Percentiles rank a stretch among this genome's conserved stretches.
These are phyloP conservation scores for Synergus gifuensis DNA, from an alignment of 2,888 invertebrate genomes.

Conservation along the genomic window DNA sequence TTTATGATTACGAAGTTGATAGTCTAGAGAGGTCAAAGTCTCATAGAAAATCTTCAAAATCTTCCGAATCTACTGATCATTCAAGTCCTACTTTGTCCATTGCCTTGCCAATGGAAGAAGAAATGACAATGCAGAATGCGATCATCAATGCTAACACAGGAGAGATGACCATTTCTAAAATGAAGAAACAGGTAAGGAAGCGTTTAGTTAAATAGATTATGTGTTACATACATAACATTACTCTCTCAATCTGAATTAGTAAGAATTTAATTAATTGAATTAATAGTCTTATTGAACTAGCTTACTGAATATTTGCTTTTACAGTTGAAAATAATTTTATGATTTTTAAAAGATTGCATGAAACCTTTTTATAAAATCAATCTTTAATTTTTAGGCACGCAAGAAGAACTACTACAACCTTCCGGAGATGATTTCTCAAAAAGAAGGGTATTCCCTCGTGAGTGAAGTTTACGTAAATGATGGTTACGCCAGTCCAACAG, in stretches of 20 bases:
- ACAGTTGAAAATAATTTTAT: too few relatives aligned
- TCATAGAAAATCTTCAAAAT: constrained; percentile 61
- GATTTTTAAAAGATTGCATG: too few relatives aligned
- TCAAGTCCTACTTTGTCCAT: constrained; percentile 87
- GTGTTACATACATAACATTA: too few relatives aligned
- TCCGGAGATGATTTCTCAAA: constrained; percentile 78
- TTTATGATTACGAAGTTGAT: constrained; percentile 72
- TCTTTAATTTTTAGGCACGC: constrained; percentile 45
- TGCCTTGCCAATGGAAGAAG: constrained; percentile 88
- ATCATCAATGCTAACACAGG: constrained; percentile 84
- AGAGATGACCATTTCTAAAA: constrained; percentile 79
- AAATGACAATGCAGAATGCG: constrained; percentile 88
- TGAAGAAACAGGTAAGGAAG: constrained; percentile 58
- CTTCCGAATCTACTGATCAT: constrained; percentile 76
- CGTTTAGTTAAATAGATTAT: background rate
- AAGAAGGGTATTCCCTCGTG: constrained; percentile 84
- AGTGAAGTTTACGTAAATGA: constrained; percentile 90
- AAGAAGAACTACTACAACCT: constrained; percentile 75
- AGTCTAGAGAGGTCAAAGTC: constrained; percentile 72
- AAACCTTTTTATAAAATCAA: background rate
- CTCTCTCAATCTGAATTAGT: too few relatives aligned
- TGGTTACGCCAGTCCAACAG: constrained; percentile 80
- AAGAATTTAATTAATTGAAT: too few relatives aligned
- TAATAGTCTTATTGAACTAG: too few relatives aligned
- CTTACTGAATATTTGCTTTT: too few relatives aligned